A percentile compares a stretch with the other conserved stretches of the same genome.
Evolutionary conservation across 2,797 vertebrate genomes (phyloP).

Genomic region (Vireo griseus): DNA sequence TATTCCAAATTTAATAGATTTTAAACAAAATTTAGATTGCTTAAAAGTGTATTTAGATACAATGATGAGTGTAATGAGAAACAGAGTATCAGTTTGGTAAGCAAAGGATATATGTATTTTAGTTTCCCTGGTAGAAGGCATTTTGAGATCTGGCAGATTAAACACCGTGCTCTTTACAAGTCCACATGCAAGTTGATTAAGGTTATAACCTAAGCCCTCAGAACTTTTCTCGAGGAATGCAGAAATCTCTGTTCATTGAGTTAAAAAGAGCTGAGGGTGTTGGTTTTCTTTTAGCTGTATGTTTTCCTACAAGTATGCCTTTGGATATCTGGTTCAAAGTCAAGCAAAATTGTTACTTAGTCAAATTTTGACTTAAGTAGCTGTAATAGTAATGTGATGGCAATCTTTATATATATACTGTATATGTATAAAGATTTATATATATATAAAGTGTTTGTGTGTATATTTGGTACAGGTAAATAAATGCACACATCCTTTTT

Average conservation of each 20-base stretch:
- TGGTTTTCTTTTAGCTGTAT: neutral
- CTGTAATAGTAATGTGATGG: slow-evolving; percentile 76
- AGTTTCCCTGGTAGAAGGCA: slow-evolving; percentile 61
- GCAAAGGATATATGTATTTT: slow-evolving; percentile 40
- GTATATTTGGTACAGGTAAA: slow-evolving; percentile 59
- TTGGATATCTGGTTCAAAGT: slow-evolving; percentile 61
- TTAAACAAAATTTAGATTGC: slow-evolving; percentile 66
- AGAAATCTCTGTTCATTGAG: slow-evolving; percentile 16
- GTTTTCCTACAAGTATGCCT: slow-evolving; percentile 42
- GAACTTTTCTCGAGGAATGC: slow-evolving; percentile 22
- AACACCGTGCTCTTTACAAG: slow-evolving; percentile 12
- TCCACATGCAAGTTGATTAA: slow-evolving; percentile 35
- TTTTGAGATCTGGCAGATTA: slow-evolving; percentile 48
- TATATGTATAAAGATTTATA: slow-evolving; percentile 48
- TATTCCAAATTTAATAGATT: slow-evolving; percentile 63
- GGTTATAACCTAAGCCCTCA: slow-evolving; percentile 37
- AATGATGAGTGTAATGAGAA: slow-evolving; percentile 66
- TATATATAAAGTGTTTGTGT: slow-evolving; percentile 59
- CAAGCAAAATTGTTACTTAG: slow-evolving; percentile 60
- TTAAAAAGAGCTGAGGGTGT: neutral
- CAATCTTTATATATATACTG: slow-evolving; percentile 74
- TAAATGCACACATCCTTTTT: slow-evolving; percentile 62
- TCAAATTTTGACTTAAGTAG: slow-evolving; percentile 64
- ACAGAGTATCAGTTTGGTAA: slow-evolving; percentile 66
- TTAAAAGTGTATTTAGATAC: slow-evolving; percentile 66